Base-by-base conservation (phyloP, 2,113 vertebrate species). In the Phoxinus phoxinus region DNA sequence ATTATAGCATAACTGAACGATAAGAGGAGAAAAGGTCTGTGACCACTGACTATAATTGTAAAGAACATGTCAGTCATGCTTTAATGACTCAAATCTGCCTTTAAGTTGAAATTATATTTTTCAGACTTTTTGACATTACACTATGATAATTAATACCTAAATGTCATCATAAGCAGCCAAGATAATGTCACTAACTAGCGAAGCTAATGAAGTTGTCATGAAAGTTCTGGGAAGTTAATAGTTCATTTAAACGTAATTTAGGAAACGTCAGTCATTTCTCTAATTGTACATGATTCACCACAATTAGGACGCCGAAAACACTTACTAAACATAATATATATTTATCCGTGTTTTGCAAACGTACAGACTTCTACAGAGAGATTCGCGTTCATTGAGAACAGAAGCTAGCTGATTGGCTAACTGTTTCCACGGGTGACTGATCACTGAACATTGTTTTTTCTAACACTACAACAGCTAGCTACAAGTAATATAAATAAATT, bases 401-500 rank as follows among this genome's bases (percentile, higher is more conserved):
- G 81, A 71, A n/a, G 30, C 67, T 83, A 72, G 81, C 81, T 25
- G 46, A 35, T 53, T 56, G 46, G 67, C 65, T 83, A 83, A 72
- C 81, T n/a, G 25, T 23, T 44, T 65, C 25, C 15, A 63, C n/a
- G 15, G 44, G 12, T 83, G 27, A 17, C 81, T 72, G 65, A 35
- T 58, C 63, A 81, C 44, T 67, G 27, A 30, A 65, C 12, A n/a
- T 35, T n/a, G 9, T 17, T 8, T 67, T 80, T 32, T 69, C 30
- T 25, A n/a, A 19, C 5, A 35, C 21, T 30, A 83, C 9, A 37
- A 51, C 15, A 25, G 12, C 30, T 41, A 48, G 19, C 19, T 37
- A 51, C 41, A 44, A 11, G 0, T 11, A n/a, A 35, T n/a, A 69
- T 2, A 51, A 19, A 4, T 32, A 48, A 17, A 63, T 32, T 11